A percentile compares a stretch with the other conserved stretches of the same genome.
These are phyloP conservation scores for Drosophila pachea DNA, from an alignment of 1,140 invertebrate genomes.

Conservation along the genomic window DNA sequence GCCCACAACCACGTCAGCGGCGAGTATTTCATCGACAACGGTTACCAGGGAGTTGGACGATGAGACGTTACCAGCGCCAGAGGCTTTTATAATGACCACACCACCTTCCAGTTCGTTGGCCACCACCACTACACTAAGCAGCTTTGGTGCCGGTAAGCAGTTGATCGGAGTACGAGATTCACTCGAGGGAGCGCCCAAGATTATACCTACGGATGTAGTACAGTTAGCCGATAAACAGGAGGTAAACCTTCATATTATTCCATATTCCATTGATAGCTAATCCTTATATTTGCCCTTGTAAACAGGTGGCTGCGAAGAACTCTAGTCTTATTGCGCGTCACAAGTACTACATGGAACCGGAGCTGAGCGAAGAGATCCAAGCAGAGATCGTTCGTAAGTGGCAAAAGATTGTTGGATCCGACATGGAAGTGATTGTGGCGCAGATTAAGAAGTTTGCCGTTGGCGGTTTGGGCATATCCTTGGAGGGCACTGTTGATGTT, in stretches of 20 bases:
- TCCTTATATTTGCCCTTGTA: neutral
- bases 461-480: conserved; percentile 95
- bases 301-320: conserved; percentile 63
- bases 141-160: conserved; percentile 72
- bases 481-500: conserved; percentile 97
- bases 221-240: conserved; percentile 59
- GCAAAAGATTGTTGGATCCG: conserved; percentile 86
- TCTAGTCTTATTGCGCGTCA: conserved; percentile 61
- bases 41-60: conserved; percentile 48
- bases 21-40: conserved; percentile 45
- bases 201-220: conserved; percentile 64
- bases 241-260: conserved; percentile 23
- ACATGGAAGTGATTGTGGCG: conserved; percentile 93
- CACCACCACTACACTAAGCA: conserved; percentile 60
- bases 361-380: conserved; percentile 85
- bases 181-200: conserved; percentile 62
- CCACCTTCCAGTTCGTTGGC: conserved; percentile 43
- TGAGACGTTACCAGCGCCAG: conserved; percentile 50
- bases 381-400: conserved; percentile 90
- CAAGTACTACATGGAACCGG: conserved; percentile 78
- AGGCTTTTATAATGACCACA: conserved; percentile 60
- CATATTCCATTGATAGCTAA: neutral
- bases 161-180: conserved; percentile 65
- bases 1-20: conserved; percentile 36
- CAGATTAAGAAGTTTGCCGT: conserved; percentile 91